phyloP scores from a whole-genome alignment of 2,797 vertebrate species.

The Rhinoraja longicauda region DNA sequence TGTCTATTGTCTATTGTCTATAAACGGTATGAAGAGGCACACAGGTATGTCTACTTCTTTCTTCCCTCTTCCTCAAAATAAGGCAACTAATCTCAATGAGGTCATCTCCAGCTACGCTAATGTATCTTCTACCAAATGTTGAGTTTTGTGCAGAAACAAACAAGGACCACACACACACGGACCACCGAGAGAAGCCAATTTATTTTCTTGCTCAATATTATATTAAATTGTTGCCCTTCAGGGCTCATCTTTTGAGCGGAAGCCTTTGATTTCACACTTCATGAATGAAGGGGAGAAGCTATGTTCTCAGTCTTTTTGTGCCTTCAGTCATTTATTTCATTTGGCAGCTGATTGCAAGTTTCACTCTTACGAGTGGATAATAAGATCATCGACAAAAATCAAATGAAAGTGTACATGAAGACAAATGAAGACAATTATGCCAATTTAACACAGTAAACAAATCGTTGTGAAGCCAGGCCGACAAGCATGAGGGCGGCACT shows the following conservation, averaged over 20 bases:
- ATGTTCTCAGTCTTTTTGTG: not conserved
- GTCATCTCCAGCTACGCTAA: not conserved
- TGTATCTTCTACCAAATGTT: not conserved
- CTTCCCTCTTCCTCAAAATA: not conserved
- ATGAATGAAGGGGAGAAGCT: not conserved
- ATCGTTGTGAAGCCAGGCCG: too few species aligned
- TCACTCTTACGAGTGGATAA: conserved; percentile 1
- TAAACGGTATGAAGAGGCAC: not conserved
- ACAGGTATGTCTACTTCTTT: not conserved
- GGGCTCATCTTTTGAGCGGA: not conserved
- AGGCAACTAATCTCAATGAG: not conserved
- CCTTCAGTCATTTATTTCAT: not conserved
- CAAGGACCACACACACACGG: not conserved
- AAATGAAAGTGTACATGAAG: not conserved
- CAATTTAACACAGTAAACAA: not conserved
- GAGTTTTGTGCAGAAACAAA: not conserved
- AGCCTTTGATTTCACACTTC: not conserved
- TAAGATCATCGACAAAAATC: not conserved
- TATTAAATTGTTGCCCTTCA: not conserved
- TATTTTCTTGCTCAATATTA: not conserved
- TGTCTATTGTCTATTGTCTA: too few species aligned
- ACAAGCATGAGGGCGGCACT: not conserved
- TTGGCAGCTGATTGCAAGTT: not conserved
- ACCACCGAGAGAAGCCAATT: not conserved
- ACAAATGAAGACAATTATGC: not conserved